Evolutionary conservation across 2,113 vertebrate genomes (phyloP).

Genomic region (Mastomys coucha): DNA sequence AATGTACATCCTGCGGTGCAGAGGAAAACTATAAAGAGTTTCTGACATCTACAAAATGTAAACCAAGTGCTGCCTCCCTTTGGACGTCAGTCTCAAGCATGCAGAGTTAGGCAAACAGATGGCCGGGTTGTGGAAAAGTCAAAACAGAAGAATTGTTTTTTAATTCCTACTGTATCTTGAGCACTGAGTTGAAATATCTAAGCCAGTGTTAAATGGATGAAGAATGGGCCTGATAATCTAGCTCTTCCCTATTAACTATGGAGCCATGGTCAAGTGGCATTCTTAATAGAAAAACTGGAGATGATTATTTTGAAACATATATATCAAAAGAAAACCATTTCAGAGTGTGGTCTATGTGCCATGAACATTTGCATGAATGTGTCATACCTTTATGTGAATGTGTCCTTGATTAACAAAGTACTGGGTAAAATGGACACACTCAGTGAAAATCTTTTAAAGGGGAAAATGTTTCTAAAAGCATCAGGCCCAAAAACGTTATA

Average conservation of each 20-base stretch:
- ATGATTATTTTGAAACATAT: background rate
- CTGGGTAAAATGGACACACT: background rate
- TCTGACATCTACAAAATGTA: conserved; percentile 36
- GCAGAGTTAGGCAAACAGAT: conserved; percentile 70
- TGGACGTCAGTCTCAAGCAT: conserved; percentile 50
- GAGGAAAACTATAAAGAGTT: conserved; percentile 3
- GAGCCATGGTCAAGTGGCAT: background rate
- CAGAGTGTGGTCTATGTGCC: background rate
- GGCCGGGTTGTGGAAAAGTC: conserved; percentile 34
- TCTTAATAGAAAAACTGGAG: background rate
- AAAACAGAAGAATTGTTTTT: conserved; percentile 62
- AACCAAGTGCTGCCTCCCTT: conserved; percentile 53
- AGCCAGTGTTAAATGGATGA: background rate
- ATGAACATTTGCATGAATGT: background rate
- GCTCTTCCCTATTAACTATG: background rate
- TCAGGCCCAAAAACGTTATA: conserved; percentile 10
- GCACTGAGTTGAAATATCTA: background rate
- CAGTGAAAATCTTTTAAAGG: background rate
- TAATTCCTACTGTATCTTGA: conserved; percentile 35
- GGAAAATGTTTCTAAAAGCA: conserved; percentile 7
- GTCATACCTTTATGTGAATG: background rate
- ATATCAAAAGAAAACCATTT: background rate
- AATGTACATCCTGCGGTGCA: background rate
- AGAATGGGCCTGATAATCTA: background rate
- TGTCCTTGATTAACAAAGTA: background rate